These are phyloP conservation scores for Maccullochella peelii DNA, from an alignment of 2,113 vertebrate genomes.

Conservation along the genomic window DNA sequence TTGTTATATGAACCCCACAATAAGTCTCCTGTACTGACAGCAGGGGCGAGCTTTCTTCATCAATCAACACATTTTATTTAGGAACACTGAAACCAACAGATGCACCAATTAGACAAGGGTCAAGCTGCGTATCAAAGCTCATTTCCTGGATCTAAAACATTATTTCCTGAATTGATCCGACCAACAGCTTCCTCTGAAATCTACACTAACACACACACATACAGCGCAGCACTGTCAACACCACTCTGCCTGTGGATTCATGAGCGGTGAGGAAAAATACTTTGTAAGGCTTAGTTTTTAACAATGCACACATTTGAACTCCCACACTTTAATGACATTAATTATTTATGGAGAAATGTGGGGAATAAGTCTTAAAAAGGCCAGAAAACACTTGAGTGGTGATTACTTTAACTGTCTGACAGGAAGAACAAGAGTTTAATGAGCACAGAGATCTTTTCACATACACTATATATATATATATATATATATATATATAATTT, in stretches of 20 bases:
- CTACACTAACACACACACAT: not conserved
- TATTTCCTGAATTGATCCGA: conserved; percentile 22
- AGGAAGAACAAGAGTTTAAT: not conserved
- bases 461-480: not conserved
- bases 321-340: not conserved
- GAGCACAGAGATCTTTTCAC: not conserved
- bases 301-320: conserved; percentile 18
- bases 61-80: not conserved
- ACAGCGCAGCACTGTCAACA: not conserved
- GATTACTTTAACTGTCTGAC: not conserved
- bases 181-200: not conserved
- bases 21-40: no score
- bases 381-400: not conserved
- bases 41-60: not conserved
- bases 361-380: not conserved
- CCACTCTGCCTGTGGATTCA: not conserved
- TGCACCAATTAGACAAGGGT: not conserved
- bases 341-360: conserved; percentile 28
- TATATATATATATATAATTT: not conserved
- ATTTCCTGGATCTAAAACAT: conserved; percentile 27
- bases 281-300: not conserved
- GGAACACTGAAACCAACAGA: not conserved
- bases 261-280: conserved; percentile 1
- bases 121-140: conserved; percentile 22
- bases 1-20: no score